Evolutionary conservation across 2,113 vertebrate genomes (phyloP).

Genomic region (Erythrocebus patas): DNA sequence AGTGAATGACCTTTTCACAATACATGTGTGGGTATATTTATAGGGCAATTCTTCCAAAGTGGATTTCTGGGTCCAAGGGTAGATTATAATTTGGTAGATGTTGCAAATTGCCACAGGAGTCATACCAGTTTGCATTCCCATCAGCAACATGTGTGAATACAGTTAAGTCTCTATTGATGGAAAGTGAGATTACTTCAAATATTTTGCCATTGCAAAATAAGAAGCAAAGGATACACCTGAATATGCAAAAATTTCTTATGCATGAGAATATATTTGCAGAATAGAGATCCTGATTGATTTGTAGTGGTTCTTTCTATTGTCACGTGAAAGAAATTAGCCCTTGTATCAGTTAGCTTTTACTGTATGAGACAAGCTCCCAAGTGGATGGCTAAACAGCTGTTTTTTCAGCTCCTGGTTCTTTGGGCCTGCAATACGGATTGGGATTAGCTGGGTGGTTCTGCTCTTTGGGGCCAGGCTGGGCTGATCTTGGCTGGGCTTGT

Average conservation of each 20-base stretch:
- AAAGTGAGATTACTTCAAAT: neutral
- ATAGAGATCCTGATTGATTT: neutral
- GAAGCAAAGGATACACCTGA: neutral
- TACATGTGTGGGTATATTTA: neutral
- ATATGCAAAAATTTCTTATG: neutral
- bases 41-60: neutral
- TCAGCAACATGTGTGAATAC: neutral
- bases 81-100: neutral
- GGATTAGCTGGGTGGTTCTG: neutral
- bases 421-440: neutral
- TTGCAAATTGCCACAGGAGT: neutral
- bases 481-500: neutral
- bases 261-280: neutral
- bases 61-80: neutral
- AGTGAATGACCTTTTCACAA: neutral
- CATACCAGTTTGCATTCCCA: neutral
- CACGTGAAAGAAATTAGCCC: neutral
- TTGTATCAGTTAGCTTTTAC: neutral
- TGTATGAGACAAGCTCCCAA: neutral
- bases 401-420: neutral
- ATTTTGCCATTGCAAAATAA: neutral
- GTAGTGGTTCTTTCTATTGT: neutral
- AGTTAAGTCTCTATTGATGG: neutral
- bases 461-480: neutral
- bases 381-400: neutral